phyloP scores from a whole-genome alignment of 2,797 vertebrate species.

The Selene dorsalis region DNA sequence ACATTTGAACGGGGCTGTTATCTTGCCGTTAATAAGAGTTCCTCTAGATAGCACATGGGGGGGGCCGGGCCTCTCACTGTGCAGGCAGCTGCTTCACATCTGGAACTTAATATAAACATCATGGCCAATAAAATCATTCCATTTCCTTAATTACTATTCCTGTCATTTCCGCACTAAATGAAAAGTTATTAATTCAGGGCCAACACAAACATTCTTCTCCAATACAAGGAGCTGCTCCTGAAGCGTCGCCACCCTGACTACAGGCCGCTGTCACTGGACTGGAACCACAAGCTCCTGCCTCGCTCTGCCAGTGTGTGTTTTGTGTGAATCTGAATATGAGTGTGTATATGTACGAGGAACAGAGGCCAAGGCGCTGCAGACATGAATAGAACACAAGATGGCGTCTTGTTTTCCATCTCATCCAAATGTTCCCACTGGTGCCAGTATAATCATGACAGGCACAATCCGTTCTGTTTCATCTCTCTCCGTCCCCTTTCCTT shows the following conservation, averaged over 20 bases:
- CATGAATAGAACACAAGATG: constrained; percentile 76
- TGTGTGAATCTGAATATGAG: constrained; percentile 42
- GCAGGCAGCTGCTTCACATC: constrained; percentile 89
- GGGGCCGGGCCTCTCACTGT: constrained; percentile 73
- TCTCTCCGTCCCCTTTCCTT: constrained; percentile 7
- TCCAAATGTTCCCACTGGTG: constrained; percentile 65
- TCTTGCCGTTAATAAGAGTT: constrained; percentile 74
- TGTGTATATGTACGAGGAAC: constrained; percentile 41
- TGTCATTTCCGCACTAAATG: constrained; percentile 90
- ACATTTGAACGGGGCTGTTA: constrained; percentile 63
- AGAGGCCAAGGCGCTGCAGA: constrained; percentile 59
- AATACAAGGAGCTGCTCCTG: constrained; percentile 74
- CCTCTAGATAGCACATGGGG: constrained; percentile 70
- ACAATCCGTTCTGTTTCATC: constrained; percentile 65
- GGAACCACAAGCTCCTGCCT: constrained; percentile 77
- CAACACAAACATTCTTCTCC: constrained; percentile 82
- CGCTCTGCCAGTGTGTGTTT: constrained; percentile 49
- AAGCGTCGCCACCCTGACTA: constrained; percentile 78
- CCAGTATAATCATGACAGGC: constrained; percentile 67
- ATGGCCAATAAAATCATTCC: constrained; percentile 89
- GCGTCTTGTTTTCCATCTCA: constrained; percentile 73
- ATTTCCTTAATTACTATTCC: constrained; percentile 91
- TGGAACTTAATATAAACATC: constrained; percentile 89
- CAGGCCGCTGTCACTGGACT: constrained; percentile 77
- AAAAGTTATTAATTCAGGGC: constrained; percentile 86